These are phyloP conservation scores for Pharmacophagus antenor DNA, from an alignment of 2,888 invertebrate genomes.

Conservation along the genomic window DNA sequence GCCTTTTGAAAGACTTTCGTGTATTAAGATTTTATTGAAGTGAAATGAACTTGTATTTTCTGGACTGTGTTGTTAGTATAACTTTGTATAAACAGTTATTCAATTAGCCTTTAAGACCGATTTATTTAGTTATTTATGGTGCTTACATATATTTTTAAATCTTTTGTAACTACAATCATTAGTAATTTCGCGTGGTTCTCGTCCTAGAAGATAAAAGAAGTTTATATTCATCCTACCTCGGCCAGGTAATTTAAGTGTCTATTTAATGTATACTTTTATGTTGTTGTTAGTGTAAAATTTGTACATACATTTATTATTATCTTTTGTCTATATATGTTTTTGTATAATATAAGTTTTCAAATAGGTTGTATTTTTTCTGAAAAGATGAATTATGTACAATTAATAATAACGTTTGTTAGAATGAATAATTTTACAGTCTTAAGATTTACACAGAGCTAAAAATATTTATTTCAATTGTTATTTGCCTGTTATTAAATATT, in stretches of 20 bases:
- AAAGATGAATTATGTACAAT: background rate
- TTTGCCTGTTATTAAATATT: background rate
- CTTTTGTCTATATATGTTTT: background rate
- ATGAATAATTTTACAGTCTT: background rate
- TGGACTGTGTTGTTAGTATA: constrained; percentile 46
- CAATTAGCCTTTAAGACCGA: constrained; percentile 49
- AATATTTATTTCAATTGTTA: background rate
- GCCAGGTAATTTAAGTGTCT: constrained; percentile 23
- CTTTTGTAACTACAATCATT: constrained; percentile 37
- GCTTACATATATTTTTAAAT: constrained; percentile 40
- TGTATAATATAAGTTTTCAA: background rate
- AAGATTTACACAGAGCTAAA: background rate
- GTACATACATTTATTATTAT: background rate
- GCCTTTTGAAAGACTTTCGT: constrained; percentile 44
- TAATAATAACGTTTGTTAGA: background rate
- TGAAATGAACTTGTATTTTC: constrained; percentile 50
- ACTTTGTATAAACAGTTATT: constrained; percentile 45
- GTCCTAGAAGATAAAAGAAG: constrained; percentile 35
- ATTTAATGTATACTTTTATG: background rate
- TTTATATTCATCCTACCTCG: constrained; percentile 16
- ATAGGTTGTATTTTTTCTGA: background rate
- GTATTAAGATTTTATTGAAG: constrained; percentile 54
- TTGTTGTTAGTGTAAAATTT: background rate
- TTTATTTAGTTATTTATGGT: constrained; percentile 52
- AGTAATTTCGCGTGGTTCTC: constrained; percentile 39